Percentiles rank a stretch among this genome's conserved stretches.
phyloP scores from a whole-genome alignment of 2,113 vertebrate species.

The mouse (Mus musculus) region GRCm39 chrX:48497501-48498000 shows the following conservation, averaged over 20 bases:
- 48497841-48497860: background rate
- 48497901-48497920: background rate
- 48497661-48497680: background rate
- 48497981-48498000: background rate
- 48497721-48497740: background rate
- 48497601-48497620: background rate
- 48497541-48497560: background rate
- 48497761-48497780: background rate
- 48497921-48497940: background rate
- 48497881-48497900: background rate
- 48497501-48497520: too few relatives aligned
- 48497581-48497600: background rate
- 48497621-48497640: background rate
- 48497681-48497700: background rate
- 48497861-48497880: background rate
- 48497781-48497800: background rate
- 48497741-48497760: background rate
- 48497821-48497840: background rate
- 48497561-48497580: slow-evolving; percentile 9
- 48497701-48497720: too few relatives aligned
- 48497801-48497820: background rate
- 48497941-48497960: background rate
- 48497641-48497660: too few relatives aligned
- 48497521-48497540: too few relatives aligned
- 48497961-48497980: background rate